Conservation (phyloP, 2,113 vertebrate genomes). For the Anolis sagrei region DNA sequence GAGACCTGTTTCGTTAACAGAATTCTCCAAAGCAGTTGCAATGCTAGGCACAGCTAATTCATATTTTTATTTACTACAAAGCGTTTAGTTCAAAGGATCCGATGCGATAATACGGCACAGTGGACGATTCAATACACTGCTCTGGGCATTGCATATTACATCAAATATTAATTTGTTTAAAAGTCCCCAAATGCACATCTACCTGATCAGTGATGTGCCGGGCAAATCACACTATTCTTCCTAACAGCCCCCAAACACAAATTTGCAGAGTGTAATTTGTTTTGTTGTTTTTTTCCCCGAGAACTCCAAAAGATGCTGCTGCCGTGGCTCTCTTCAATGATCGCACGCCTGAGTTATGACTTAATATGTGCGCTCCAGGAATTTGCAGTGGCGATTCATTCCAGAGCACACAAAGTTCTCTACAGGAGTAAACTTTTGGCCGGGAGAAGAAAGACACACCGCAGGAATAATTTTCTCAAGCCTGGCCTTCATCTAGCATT, state of each 20-base stretch:
- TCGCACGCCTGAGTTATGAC: conserved; percentile 38
- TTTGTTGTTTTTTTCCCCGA: conserved; percentile 57
- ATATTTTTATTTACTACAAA: conserved; percentile 62
- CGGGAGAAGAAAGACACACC: conserved; percentile 25
- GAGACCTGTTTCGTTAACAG: conserved; percentile 47
- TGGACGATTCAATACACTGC: conserved; percentile 66
- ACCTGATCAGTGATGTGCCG: conserved; percentile 58
- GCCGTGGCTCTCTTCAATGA: conserved; percentile 56
- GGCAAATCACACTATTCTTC: conserved; percentile 62
- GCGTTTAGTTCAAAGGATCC: conserved; percentile 57
- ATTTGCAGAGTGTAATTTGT: conserved; percentile 63
- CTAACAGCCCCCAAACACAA: conserved; percentile 64
- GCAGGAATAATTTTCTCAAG: conserved; percentile 47
- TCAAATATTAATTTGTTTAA: conserved; percentile 75
- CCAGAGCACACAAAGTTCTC: conserved; percentile 44
- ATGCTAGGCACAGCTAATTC: conserved; percentile 43
- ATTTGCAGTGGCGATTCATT: conserved; percentile 59
- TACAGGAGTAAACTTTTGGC: conserved; percentile 50
- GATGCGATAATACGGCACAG: conserved; percentile 51
- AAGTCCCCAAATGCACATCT: conserved; percentile 67
- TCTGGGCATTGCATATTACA: conserved; percentile 59
- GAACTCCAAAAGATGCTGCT: conserved; percentile 53
- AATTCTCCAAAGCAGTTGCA: conserved; percentile 41
- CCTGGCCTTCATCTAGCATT: conserved; percentile 1
- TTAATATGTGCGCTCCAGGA: conserved; percentile 47